Conservation (phyloP, 2,113 vertebrate genomes). For the Boleophthalmus pectinirostris region DNA sequence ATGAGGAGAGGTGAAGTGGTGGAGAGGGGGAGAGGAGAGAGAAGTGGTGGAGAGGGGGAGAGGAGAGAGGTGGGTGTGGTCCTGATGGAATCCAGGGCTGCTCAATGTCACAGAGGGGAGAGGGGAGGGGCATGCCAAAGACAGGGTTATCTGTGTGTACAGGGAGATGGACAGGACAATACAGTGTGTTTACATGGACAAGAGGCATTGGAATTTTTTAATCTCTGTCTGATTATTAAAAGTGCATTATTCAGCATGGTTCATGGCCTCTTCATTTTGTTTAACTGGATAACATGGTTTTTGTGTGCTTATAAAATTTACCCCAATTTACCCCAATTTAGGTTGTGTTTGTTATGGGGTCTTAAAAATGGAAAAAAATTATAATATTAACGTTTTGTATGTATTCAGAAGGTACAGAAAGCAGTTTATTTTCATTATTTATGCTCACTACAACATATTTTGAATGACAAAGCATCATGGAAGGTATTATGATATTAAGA, state of each 20-base stretch:
- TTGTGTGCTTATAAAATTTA: no score
- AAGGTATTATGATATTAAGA: no score
- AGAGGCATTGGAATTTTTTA: conserved; percentile 4
- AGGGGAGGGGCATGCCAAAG: conserved; percentile 49
- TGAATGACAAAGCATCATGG: no score
- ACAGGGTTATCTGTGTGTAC: conserved; percentile 53
- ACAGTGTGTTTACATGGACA: conserved; percentile 42
- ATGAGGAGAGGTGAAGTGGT: no score
- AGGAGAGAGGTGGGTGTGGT: conserved; percentile 50
- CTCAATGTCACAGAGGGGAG: conserved; percentile 62
- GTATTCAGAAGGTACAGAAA: no score
- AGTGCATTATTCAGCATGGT: not conserved
- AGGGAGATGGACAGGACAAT: conserved; percentile 41
- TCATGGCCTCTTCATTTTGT: not conserved
- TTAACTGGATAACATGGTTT: not conserved
- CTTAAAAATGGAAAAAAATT: no score
- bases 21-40: not conserved
- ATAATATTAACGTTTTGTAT: no score
- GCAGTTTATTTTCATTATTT: no score
- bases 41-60: conserved; percentile 1
- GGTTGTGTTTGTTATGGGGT: not conserved
- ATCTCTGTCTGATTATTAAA: not conserved
- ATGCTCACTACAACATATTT: no score
- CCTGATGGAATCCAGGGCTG: conserved; percentile 59
- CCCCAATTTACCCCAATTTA: no score